Evolutionary conservation across 23 tunicate genomes (phyloP), one percentile per base, ranked within the genome.

Genomic region (Halocynthia aurantium): DNA sequence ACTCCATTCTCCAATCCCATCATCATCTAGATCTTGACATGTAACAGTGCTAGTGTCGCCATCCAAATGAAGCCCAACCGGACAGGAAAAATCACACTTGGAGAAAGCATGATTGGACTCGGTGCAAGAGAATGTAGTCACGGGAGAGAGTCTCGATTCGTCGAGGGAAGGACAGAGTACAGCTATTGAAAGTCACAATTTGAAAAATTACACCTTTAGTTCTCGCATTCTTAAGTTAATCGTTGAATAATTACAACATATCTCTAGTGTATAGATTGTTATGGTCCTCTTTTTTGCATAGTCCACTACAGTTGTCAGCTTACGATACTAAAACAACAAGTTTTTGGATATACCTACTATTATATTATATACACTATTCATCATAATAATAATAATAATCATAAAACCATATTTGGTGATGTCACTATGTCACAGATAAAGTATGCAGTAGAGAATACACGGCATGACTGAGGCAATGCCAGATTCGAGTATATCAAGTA

Each of bases 1-100:
- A 49, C 60, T 51, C 78, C 78, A 74, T 21, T 55, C 78, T 7
- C 78, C 78, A 52, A 2, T 74, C 57, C 78, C 78, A 56, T 74
- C 78, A 53, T 6, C 62, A 54, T 74, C 78, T 12, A 50, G 17
- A 56, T 74, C 78, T 54, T 74, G 64, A 56, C 78, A 74, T 0
- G 18, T 53, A 15, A 74, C 55, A 8, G n/a, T 12, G 18, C 56
- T 56, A 13, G 19, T 64, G 22, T 21, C 64, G n/a, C 31, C 31
- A 56, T 74, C 78, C 8, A 53, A 13, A 9, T 52, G 55, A 62
- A 53, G 8, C 8, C 78, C 78, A 15, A 74, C 57, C 60, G 50
- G 50, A 54, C 78, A 74, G 19, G n/a, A 20, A 49, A 74, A 74
- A 9, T 52, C 57, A 74, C 78, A 74, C 5, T 13, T 65, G 17